Evolutionary conservation across 2,888 invertebrate species (phyloP).

Genomic region (Chrysomela aeneicollis): DNA sequence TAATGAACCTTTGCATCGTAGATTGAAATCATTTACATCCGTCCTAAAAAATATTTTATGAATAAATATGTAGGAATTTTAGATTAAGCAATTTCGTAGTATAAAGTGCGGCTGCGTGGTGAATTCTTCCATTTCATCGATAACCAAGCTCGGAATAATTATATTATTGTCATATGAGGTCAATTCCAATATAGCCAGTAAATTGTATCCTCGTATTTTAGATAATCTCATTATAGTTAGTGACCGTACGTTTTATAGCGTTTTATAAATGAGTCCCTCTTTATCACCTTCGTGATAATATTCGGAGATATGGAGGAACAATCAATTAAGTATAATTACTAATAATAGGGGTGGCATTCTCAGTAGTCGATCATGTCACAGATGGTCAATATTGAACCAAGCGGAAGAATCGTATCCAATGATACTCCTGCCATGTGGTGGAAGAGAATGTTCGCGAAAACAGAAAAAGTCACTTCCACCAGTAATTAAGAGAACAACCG

Average conservation of each 20-base stretch:
- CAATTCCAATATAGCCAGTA: no score
- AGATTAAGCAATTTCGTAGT: no score
- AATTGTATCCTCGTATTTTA: no score
- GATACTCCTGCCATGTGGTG: background rate
- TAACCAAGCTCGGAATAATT: no score
- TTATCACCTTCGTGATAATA: background rate
- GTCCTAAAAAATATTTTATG: no score
- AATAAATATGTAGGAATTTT: no score
- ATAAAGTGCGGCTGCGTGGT: no score
- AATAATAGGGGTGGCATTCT: background rate
- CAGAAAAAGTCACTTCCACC: conserved; percentile 34
- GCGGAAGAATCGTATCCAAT: background rate
- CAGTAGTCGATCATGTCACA: background rate
- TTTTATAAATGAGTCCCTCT: background rate
- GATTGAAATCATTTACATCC: no score
- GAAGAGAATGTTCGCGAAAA: background rate
- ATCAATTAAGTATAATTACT: background rate
- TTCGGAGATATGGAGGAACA: background rate
- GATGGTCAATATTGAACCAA: conserved; percentile 1
- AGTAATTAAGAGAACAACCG: conserved; percentile 53
- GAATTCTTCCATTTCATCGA: no score
- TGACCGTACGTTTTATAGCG: background rate
- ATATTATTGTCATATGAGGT: no score
- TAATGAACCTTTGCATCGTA: no score
- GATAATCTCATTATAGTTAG: background rate